Evolutionary conservation across 2,888 invertebrate genomes (phyloP), one percentile per base, ranked within the genome.

Genomic region (Epistrophe grossulariae): DNA sequence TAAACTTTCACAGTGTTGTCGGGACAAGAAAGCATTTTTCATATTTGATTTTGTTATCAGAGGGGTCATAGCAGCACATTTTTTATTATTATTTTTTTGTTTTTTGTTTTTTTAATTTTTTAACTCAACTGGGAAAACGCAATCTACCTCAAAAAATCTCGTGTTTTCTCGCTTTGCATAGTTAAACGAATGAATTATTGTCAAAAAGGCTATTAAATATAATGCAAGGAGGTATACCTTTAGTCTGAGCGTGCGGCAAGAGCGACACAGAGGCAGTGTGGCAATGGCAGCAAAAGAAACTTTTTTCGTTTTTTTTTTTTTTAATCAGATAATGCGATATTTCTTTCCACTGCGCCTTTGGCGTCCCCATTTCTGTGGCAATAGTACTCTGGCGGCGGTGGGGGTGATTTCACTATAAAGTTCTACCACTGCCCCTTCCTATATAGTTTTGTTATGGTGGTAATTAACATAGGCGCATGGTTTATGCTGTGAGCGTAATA

Each of bases 381-480:
- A 1, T 55, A 1, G 11, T 7, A 31, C n/a, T 55, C 2, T 15
- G 31, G 52, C 15, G 40, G 52, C 40, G 40, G 52, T 28, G 40
- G 70, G 38, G 70, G 48, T 45, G 60, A 45, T n/a, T 74, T 66
- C 13, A 64, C 43, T 50, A 45, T 55, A 52, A 6, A 70, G 70
- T 40, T 40, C 13, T 52, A 35, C 28, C 17, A 13, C 79, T 73
- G 31, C 50, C 48, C 48, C 11, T 43, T 17, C 4, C 48, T 62
- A 0, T 31, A 24, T 57, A 13, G 40, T 35, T 38, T 40, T 38
- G 60, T 24, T 31, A 31, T 62, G 74, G 24, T 35, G 68, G 82
- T 88, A 89, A 89, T 89, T 89, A 89, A 89, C 89, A 88, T 88
- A 88, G 84, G 76, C 84, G 87, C 74, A 78, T 68, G 74, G 64